A percentile compares a stretch with the other conserved stretches of the same genome.
phyloP scores from a whole-genome alignment of 2,888 invertebrate species.

The Pterostichus madidus region DNA sequence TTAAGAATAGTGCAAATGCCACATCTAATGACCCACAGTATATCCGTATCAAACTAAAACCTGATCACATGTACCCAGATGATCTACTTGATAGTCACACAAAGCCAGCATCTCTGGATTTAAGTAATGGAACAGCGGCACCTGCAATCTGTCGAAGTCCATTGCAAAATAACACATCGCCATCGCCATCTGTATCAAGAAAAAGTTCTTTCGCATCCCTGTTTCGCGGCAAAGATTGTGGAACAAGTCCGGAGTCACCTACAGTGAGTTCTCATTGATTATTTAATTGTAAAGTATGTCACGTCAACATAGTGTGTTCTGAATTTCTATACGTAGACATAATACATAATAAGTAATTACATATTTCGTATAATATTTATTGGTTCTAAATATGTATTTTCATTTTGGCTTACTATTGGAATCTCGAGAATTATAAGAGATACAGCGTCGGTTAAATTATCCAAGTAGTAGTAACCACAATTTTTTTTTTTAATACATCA shows the following conservation, averaged over 20 bases:
- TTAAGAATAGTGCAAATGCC: conserved; percentile 21
- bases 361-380: too few relatives aligned
- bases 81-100: conserved; percentile 76
- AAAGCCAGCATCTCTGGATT: conserved; percentile 83
- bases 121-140: conserved; percentile 73
- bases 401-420: too few relatives aligned
- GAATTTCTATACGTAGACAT: too few relatives aligned
- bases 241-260: conserved; percentile 83
- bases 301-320: too few relatives aligned
- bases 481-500: too few relatives aligned
- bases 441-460: too few relatives aligned
- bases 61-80: conserved; percentile 85
- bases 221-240: conserved; percentile 85
- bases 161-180: conserved; percentile 73
- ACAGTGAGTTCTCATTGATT: conserved; percentile 71
- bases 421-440: too few relatives aligned
- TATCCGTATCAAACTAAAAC: conserved; percentile 86
- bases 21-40: conserved; percentile 77
- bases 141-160: conserved; percentile 54
- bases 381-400: too few relatives aligned
- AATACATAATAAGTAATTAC: too few relatives aligned
- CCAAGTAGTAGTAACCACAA: too few relatives aligned
- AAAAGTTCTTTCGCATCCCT: conserved; percentile 91
- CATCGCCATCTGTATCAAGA: conserved; percentile 87
- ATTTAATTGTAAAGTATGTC: neutral